These are phyloP conservation scores for Nudaria mundana DNA, from an alignment of 2,888 invertebrate genomes.

Conservation along the genomic window DNA sequence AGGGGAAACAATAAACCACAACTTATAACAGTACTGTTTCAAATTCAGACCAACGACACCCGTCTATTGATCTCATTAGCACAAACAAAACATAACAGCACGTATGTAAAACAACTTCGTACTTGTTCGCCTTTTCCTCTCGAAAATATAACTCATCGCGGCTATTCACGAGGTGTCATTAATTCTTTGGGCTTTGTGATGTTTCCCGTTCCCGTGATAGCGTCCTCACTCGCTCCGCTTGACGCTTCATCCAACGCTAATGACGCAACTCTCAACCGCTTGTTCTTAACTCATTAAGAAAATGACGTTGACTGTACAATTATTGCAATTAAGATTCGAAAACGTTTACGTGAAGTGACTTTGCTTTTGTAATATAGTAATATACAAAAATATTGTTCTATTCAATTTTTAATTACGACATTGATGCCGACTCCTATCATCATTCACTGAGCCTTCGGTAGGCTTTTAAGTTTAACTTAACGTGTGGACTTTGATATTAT, in stretches of 20 bases:
- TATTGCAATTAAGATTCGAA: constrained; percentile 27
- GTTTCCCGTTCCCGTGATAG: constrained; percentile 34
- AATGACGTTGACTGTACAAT: constrained; percentile 37
- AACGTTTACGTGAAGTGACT: constrained; percentile 24
- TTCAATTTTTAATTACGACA: too few relatives aligned
- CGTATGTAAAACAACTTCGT: constrained; percentile 71
- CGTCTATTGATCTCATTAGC: constrained; percentile 80
- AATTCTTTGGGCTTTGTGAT: constrained; percentile 63
- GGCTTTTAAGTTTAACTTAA: too few relatives aligned
- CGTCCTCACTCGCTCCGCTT: constrained; percentile 41
- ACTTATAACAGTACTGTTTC: too few relatives aligned
- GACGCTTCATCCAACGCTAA: constrained; percentile 52
- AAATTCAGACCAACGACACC: constrained; percentile 54
- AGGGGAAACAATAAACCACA: too few relatives aligned
- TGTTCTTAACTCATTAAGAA: constrained; percentile 75
- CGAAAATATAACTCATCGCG: constrained; percentile 80
- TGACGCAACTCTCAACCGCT: constrained; percentile 58
- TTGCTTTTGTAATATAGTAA: constrained; percentile 10
- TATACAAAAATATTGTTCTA: too few relatives aligned
- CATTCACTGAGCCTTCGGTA: too few relatives aligned
- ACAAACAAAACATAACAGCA: constrained; percentile 65
- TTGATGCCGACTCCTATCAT: too few relatives aligned
- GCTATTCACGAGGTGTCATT: constrained; percentile 77
- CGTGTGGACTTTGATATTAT: too few relatives aligned
- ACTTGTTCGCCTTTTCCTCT: constrained; percentile 78